These are phyloP conservation scores for Hirundo rustica DNA, from an alignment of 2,797 vertebrate species.

Conservation along the genomic window DNA sequence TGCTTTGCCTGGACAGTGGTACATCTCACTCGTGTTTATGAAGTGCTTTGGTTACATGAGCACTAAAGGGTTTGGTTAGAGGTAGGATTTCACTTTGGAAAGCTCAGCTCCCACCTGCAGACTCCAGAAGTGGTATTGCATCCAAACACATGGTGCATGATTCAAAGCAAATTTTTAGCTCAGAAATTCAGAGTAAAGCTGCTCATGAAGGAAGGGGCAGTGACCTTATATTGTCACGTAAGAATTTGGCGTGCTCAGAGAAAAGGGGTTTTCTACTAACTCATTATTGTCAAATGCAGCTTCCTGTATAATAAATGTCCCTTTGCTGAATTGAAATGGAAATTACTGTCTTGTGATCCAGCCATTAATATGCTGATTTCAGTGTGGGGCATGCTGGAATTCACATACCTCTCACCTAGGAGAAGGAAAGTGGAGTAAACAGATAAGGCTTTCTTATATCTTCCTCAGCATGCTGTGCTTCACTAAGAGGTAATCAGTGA, in stretches of 20 bases:
- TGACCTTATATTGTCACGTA: background rate
- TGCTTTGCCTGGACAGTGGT: background rate
- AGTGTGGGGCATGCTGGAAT: background rate
- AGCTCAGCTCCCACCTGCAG: background rate
- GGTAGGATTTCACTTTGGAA: background rate
- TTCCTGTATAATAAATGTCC: background rate
- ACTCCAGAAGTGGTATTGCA: background rate
- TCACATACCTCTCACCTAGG: background rate
- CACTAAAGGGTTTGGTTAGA: background rate
- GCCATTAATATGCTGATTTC: slow-evolving; percentile 7
- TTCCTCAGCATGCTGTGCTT: background rate
- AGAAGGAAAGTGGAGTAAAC: background rate
- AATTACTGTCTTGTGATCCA: slow-evolving; percentile 1
- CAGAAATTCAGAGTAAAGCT: background rate
- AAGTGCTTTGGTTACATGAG: background rate
- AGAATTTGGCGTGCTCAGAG: background rate
- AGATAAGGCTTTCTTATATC: background rate
- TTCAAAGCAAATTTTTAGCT: background rate
- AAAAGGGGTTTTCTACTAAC: background rate
- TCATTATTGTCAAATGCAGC: background rate
- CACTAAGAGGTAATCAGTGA: background rate
- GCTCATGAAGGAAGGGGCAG: background rate
- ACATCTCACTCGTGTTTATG: background rate
- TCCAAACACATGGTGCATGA: background rate
- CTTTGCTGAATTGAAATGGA: background rate